phyloP scores from a whole-genome alignment of 2,797 vertebrate species.

The Melanogrammus aeglefinus region DNA sequence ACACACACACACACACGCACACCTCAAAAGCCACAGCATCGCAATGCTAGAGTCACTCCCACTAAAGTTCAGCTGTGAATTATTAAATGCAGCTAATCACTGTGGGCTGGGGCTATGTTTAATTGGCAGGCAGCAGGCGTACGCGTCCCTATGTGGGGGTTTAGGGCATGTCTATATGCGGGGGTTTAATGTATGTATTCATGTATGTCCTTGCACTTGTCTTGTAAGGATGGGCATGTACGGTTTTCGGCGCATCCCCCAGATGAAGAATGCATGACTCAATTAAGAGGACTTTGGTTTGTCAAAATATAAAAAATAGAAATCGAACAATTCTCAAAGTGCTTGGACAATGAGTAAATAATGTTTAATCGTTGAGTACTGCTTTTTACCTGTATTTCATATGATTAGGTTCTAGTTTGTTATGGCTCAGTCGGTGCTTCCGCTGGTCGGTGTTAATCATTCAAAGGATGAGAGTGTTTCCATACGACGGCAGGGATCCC shows the following conservation, averaged over 20 bases:
- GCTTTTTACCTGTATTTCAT: too few relatives aligned
- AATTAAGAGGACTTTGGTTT: background rate
- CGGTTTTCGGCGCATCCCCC: background rate
- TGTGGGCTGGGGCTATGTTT: constrained; percentile 53
- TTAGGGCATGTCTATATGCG: constrained; percentile 18
- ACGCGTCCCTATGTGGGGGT: constrained; percentile 31
- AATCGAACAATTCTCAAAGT: background rate
- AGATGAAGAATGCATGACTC: too few relatives aligned
- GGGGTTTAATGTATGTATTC: constrained; percentile 4
- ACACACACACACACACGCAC: constrained; percentile 7
- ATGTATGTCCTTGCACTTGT: background rate
- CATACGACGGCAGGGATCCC: too few relatives aligned
- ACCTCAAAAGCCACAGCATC: constrained; percentile 29
- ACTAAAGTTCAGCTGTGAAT: constrained; percentile 80
- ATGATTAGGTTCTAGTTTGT: too few relatives aligned
- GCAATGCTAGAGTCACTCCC: constrained; percentile 54
- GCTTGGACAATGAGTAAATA: background rate
- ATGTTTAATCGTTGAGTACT: too few relatives aligned
- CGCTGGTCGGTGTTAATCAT: too few relatives aligned
- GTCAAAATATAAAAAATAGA: background rate
- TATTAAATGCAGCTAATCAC: constrained; percentile 79
- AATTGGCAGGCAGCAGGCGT: constrained; percentile 57
- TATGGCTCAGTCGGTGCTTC: too few relatives aligned
- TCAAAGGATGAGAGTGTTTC: too few relatives aligned
- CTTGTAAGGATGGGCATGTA: background rate